Evolutionary conservation across 2,797 vertebrate genomes (phyloP), one percentile per base, ranked within the genome.

Genomic region (Sandelia bainsii): DNA sequence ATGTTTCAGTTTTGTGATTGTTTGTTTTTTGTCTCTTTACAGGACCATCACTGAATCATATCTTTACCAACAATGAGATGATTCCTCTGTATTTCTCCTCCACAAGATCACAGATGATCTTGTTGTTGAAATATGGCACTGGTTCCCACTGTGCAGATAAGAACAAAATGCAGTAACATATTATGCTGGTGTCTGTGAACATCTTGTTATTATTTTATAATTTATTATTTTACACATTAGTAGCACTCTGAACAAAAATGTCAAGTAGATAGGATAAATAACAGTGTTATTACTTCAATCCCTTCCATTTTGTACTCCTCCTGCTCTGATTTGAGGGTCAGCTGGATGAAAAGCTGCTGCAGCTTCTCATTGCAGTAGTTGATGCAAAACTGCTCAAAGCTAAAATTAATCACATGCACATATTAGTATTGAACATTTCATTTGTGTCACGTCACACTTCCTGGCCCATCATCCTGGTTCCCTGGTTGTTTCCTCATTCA

Each of bases 311-410:
- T 94, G 0, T 99, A 99, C 79, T 99, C 98, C 3, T 97, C 95
- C 91, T 99, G 98, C 75, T 99, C 98, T 0, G 97, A 97, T 75
- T 98, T 97, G 51, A 99, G 90, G 4, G 98, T 99, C 88, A 97
- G 96, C 87, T 97, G 93, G 72, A 98, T 98, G 80, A 99, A 93
- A 52, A 99, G 95, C 81, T 99, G 98, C 90, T 99, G 98, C 20
- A 99, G 95, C 89, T 98, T 99, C 91, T 99, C 98, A 0, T 98
- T 99, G 94, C 98, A 99, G 87, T 98, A 99, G 87, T 99, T 99
- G 87, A 99, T 99, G 88, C 98, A 99, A 88, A 99, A 98, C 93
- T 99, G 98, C 83, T 99, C 98, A 84, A 98, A 99, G 91, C 98
- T 99, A 65, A 75, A 90, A 80, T 6, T 45, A 65, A 76, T 40